phyloP scores from a whole-genome alignment of 2,888 invertebrate genomes.

The Octonoba sinensis region DNA sequence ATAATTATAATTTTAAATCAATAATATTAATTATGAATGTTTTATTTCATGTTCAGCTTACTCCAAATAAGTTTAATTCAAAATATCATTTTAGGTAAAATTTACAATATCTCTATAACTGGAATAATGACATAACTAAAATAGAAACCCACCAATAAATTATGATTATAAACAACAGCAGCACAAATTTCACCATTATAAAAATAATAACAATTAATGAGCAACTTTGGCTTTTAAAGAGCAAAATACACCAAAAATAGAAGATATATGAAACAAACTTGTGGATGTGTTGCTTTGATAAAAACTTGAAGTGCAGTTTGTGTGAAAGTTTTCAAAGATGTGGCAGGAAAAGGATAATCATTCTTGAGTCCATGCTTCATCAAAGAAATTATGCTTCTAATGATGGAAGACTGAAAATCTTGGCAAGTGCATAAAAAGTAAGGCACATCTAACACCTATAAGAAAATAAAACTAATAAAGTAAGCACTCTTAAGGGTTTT shows the following conservation, averaged over 20 bases:
- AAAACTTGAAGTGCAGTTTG: constrained; percentile 4
- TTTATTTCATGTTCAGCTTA: no score
- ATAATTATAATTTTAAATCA: no score
- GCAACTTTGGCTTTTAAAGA: not conserved
- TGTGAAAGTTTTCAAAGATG: constrained; percentile 16
- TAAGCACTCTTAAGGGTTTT: no score
- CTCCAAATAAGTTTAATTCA: no score
- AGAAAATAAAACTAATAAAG: not conserved
- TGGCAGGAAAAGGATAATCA: constrained; percentile 30
- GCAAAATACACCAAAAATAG: not conserved
- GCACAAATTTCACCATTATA: not conserved
- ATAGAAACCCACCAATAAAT: no score
- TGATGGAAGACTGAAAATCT: constrained; percentile 14
- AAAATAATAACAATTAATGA: constrained; percentile 10
- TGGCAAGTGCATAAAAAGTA: constrained; percentile 9
- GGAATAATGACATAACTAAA: no score
- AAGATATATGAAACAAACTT: constrained; percentile 9
- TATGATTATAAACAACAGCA: no score
- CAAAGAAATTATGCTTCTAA: constrained; percentile 27
- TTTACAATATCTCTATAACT: no score
- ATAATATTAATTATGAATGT: no score
- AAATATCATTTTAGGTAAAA: no score
- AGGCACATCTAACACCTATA: constrained; percentile 8
- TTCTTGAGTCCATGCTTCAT: constrained; percentile 27
- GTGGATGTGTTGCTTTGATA: constrained; percentile 1